A percentile compares a stretch with the other conserved stretches of the same genome.
These are phyloP conservation scores for Lynx canadensis DNA, from an alignment of 2,113 vertebrate species.

Conservation along the genomic window DNA sequence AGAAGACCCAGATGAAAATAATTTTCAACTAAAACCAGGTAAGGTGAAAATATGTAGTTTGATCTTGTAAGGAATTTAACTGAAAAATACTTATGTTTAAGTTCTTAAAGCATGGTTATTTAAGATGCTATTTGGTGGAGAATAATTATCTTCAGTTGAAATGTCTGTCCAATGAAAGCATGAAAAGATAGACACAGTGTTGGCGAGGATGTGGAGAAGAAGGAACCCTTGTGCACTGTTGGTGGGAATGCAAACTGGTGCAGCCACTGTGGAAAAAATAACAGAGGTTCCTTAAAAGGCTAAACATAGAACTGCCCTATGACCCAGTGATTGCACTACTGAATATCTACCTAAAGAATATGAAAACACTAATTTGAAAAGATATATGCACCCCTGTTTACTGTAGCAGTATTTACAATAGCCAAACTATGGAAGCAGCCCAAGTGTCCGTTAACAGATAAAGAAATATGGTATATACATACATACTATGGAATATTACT, in stretches of 20 bases:
- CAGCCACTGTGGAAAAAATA: background rate
- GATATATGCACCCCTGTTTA: background rate
- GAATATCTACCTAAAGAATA: background rate
- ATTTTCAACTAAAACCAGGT: constrained; percentile 8
- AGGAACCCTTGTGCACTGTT: background rate
- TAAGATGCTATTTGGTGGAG: background rate
- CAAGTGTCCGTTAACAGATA: background rate
- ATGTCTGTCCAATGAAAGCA: background rate
- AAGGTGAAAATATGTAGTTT: constrained; percentile 32
- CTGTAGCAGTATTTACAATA: background rate
- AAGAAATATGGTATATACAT: background rate
- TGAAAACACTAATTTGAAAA: background rate
- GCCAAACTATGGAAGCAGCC: background rate
- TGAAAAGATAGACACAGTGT: background rate
- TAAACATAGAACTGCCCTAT: background rate
- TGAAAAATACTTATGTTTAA: background rate
- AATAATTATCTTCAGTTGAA: background rate
- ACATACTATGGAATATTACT: background rate
- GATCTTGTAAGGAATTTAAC: background rate
- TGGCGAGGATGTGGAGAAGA: background rate
- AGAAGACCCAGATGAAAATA: constrained; percentile 29
- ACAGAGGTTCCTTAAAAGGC: background rate
- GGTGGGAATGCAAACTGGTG: background rate
- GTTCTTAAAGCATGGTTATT: constrained; percentile 2
- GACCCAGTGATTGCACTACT: background rate